These are phyloP conservation scores for Glossosoma conforme DNA, from an alignment of 1,140 invertebrate genomes.

Conservation along the genomic window DNA sequence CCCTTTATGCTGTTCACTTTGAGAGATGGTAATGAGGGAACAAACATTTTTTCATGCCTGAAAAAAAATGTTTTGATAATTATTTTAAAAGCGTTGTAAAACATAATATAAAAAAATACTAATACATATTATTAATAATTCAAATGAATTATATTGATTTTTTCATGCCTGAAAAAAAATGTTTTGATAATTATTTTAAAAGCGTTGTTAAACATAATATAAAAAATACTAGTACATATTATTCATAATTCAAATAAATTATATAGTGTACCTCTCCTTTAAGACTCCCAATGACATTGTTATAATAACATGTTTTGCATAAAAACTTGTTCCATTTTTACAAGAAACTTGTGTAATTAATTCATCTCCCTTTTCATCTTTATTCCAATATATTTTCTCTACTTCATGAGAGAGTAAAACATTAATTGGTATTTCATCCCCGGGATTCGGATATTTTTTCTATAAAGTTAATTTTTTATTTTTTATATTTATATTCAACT, in stretches of 20 bases:
- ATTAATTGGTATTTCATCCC: conserved; percentile 32
- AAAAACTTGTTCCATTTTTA: conserved; percentile 45
- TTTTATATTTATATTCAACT: background rate
- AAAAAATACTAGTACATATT: background rate
- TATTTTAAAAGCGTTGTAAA: background rate
- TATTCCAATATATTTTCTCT: conserved; percentile 45
- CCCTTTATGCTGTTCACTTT: conserved; percentile 54
- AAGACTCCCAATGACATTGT: conserved; percentile 60
- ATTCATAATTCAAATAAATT: background rate
- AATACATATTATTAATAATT: background rate
- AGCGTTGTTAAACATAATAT: background rate
- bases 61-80: conserved; percentile 1
- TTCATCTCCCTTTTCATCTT: conserved; percentile 24
- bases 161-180: conserved; percentile 31
- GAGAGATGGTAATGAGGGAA: conserved; percentile 45
- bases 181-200: background rate
- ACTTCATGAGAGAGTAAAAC: conserved; percentile 48
- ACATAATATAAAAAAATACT: background rate
- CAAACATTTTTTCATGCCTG: conserved; percentile 46
- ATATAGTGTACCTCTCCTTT: conserved; percentile 41
- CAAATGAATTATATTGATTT: background rate
- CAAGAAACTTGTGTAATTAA: conserved; percentile 39
- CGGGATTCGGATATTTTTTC: conserved; percentile 30
- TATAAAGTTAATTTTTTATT: conserved; percentile 10
- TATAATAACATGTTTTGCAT: conserved; percentile 55